phyloP scores from a whole-genome alignment of 2,888 invertebrate species.

The Ormyrus thymus region DNA sequence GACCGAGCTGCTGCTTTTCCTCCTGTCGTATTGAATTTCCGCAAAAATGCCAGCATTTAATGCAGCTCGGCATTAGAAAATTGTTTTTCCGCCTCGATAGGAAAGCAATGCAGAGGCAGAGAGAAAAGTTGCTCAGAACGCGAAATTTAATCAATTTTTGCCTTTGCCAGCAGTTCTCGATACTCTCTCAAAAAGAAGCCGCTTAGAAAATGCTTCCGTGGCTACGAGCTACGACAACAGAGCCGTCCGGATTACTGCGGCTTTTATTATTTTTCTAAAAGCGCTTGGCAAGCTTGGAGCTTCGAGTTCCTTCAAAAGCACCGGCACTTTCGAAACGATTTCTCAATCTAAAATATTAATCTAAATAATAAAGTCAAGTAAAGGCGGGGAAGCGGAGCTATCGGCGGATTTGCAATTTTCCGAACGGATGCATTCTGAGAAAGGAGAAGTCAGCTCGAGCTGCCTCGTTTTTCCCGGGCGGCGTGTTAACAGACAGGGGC shows the following conservation, averaged over 20 bases:
- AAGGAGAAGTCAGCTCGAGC: conserved; percentile 41
- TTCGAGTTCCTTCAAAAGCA: too few relatives aligned
- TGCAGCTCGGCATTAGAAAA: not conserved
- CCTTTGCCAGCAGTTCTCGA: not conserved
- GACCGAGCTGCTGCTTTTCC: not conserved
- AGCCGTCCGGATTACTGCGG: too few relatives aligned
- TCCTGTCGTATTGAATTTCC: conserved; percentile 28
- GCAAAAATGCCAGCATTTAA: conserved; percentile 2
- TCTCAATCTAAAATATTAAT: too few relatives aligned
- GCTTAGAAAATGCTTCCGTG: too few relatives aligned
- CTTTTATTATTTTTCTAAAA: too few relatives aligned
- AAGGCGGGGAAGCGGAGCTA: conserved; percentile 54
- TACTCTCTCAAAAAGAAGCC: not conserved
- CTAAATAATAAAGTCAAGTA: not conserved
- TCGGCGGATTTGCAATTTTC: conserved; percentile 64
- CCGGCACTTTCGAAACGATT: too few relatives aligned
- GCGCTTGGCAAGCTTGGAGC: too few relatives aligned
- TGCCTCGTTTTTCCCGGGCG: conserved; percentile 24
- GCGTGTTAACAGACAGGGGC: conserved; percentile 1
- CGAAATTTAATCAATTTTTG: conserved; percentile 9
- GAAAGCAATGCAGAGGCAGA: not conserved
- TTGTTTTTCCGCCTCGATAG: not conserved
- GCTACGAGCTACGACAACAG: too few relatives aligned
- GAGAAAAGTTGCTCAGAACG: not conserved
- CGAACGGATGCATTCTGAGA: conserved; percentile 60